phyloP scores from a whole-genome alignment of 2,113 vertebrate genomes.

The Myodes glareolus region DNA sequence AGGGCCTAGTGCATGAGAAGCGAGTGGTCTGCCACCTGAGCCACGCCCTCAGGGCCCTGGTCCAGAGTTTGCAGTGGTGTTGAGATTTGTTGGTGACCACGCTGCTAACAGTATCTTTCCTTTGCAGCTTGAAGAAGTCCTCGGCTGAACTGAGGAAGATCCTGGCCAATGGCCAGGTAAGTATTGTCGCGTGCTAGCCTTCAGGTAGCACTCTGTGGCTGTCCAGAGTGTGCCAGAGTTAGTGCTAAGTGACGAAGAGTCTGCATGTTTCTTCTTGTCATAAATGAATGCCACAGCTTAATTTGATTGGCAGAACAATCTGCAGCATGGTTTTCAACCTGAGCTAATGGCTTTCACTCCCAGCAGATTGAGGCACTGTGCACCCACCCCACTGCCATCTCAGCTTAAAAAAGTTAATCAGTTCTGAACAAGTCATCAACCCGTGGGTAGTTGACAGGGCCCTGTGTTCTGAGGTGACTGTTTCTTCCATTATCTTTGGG shows the following conservation, averaged over 20 bases:
- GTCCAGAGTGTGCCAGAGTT: slow-evolving; percentile 59
- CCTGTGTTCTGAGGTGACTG: slow-evolving; percentile 44
- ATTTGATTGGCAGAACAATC: slow-evolving; percentile 87
- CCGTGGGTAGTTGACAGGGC: slow-evolving; percentile 56
- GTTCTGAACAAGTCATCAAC: slow-evolving; percentile 81
- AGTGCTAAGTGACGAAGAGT: slow-evolving; percentile 47
- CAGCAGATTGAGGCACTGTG: slow-evolving; percentile 77
- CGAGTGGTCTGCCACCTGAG: neutral
- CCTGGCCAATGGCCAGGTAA: slow-evolving; percentile 96
- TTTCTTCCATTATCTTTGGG: slow-evolving; percentile 69
- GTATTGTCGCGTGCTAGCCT: slow-evolving; percentile 56
- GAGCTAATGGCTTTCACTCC: slow-evolving; percentile 83
- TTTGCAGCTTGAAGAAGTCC: slow-evolving; percentile 95
- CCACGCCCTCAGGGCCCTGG: neutral
- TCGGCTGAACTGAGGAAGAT: slow-evolving; percentile 98
- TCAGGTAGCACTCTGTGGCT: neutral
- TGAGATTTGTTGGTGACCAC: slow-evolving; percentile 20
- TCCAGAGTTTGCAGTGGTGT: neutral
- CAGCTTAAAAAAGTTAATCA: slow-evolving; percentile 83
- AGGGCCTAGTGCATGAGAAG: neutral
- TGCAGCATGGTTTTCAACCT: slow-evolving; percentile 81
- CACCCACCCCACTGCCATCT: slow-evolving; percentile 69
- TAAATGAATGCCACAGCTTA: slow-evolving; percentile 79
- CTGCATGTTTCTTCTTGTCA: slow-evolving; percentile 66
- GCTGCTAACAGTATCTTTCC: slow-evolving; percentile 47